Evolutionary conservation across 2,888 invertebrate genomes (phyloP).

Genomic region (Abrostola triplasia): DNA sequence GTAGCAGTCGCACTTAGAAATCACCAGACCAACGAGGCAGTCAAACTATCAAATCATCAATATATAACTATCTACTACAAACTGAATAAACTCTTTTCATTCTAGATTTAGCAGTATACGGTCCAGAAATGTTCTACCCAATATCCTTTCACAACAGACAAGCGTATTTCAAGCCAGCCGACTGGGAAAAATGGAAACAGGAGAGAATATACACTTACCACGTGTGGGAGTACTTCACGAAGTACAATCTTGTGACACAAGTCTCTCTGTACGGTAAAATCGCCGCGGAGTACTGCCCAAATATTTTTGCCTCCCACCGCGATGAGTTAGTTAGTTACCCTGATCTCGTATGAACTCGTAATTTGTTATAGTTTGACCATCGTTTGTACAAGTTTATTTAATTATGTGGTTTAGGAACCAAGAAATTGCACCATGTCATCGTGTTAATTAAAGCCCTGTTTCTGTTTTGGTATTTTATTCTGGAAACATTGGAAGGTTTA

Average conservation of each 20-base stretch:
- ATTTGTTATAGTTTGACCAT: background rate
- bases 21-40: background rate
- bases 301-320: background rate
- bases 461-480: too few relatives aligned
- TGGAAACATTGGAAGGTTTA: too few relatives aligned
- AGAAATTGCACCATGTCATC: too few relatives aligned
- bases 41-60: background rate
- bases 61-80: background rate
- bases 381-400: too few relatives aligned
- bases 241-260: slow-evolving; percentile 4
- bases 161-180: slow-evolving; percentile 15
- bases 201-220: slow-evolving; percentile 24
- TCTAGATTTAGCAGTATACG: slow-evolving; percentile 32
- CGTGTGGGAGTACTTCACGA: slow-evolving; percentile 26
- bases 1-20: too few relatives aligned
- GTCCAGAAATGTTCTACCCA: slow-evolving; percentile 30
- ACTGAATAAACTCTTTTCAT: background rate
- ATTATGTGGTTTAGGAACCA: too few relatives aligned
- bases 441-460: too few relatives aligned
- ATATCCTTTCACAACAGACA: slow-evolving; percentile 30
- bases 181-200: slow-evolving; percentile 1
- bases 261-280: slow-evolving; percentile 24
- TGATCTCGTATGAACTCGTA: background rate
- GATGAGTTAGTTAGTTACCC: background rate
- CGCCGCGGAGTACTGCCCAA: slow-evolving; percentile 23